A percentile compares a stretch with the other conserved stretches of the same genome.
These are phyloP conservation scores for Pelecanoides urinatrix DNA, from an alignment of 2,113 vertebrate genomes.

Conservation along the genomic window DNA sequence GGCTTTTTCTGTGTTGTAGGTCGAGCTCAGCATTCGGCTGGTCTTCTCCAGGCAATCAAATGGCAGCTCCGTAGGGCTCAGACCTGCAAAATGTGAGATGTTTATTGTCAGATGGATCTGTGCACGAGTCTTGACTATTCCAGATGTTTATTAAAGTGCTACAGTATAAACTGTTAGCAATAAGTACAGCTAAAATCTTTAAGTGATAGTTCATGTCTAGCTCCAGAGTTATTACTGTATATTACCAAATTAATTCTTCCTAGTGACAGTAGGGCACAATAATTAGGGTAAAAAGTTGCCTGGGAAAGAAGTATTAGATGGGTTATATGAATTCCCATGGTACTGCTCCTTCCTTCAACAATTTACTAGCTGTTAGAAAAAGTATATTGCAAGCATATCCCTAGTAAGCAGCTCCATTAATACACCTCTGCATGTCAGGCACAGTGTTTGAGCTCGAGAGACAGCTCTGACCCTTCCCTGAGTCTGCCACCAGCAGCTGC, in stretches of 20 bases:
- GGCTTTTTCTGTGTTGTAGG: slow-evolving; percentile 95
- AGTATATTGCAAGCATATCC: not conserved
- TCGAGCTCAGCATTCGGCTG: slow-evolving; percentile 97
- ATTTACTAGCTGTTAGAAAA: not conserved
- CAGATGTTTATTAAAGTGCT: not conserved
- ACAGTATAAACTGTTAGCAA: not conserved
- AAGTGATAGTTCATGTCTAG: not conserved
- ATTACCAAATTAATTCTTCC: not conserved
- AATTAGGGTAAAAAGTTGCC: not conserved
- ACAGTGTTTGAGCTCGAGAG: not conserved
- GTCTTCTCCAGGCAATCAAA: slow-evolving; percentile 98
- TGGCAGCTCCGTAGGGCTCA: slow-evolving; percentile 94
- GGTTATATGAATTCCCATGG: not conserved
- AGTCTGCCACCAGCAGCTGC: slow-evolving; percentile 4
- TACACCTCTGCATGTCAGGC: not conserved
- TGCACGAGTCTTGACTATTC: not conserved
- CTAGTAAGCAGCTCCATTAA: not conserved
- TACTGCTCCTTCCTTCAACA: not conserved
- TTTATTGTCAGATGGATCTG: not conserved
- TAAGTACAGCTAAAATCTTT: not conserved
- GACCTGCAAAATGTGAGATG: slow-evolving; percentile 70
- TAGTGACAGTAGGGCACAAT: not conserved
- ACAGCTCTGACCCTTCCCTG: not conserved
- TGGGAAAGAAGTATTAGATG: not conserved
- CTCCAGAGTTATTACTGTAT: not conserved